A percentile compares a stretch with the other conserved stretches of the same genome.
Conservation (phyloP, 1,140 invertebrate species). For the Drosophila subobscura region DNA sequence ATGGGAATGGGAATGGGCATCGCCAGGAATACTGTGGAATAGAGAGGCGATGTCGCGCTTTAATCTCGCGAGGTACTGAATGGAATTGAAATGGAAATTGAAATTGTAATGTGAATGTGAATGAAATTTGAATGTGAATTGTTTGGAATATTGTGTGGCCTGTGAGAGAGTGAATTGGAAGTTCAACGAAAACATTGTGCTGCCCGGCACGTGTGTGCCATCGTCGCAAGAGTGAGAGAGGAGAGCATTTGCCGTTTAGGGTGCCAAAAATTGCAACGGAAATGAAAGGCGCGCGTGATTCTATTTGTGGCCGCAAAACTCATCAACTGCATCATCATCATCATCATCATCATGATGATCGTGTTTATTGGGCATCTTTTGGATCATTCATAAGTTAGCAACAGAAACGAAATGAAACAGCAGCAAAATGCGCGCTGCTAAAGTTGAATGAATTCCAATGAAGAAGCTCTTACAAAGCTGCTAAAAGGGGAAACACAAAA, state of each 20-base stretch:
- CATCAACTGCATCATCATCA: slow-evolving; percentile 42
- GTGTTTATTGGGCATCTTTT: slow-evolving; percentile 31
- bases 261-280: slow-evolving; percentile 67
- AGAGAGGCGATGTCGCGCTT: too few relatives aligned
- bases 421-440: slow-evolving; percentile 23
- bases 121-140: slow-evolving; percentile 6
- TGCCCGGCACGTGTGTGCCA: slow-evolving; percentile 29
- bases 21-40: slow-evolving; percentile 14
- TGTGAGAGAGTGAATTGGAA: slow-evolving; percentile 19
- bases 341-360: slow-evolving; percentile 16
- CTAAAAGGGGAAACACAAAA: neutral
- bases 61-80: too few relatives aligned
- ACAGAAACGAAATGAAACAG: neutral
- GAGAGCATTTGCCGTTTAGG: slow-evolving; percentile 1
- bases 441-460: slow-evolving; percentile 75
- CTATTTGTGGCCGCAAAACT: slow-evolving; percentile 68
- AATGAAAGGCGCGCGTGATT: slow-evolving; percentile 67
- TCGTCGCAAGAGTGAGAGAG: neutral
- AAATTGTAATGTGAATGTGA: slow-evolving; percentile 3
- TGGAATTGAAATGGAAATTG: slow-evolving; percentile 32
- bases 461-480: slow-evolving; percentile 8
- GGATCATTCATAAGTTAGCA: slow-evolving; percentile 56
- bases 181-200: slow-evolving; percentile 20
- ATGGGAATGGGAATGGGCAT: slow-evolving; percentile 6
- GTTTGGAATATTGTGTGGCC: slow-evolving; percentile 9